These are phyloP conservation scores for Agrochola lota DNA, from an alignment of 2,888 invertebrate species.

Conservation along the genomic window DNA sequence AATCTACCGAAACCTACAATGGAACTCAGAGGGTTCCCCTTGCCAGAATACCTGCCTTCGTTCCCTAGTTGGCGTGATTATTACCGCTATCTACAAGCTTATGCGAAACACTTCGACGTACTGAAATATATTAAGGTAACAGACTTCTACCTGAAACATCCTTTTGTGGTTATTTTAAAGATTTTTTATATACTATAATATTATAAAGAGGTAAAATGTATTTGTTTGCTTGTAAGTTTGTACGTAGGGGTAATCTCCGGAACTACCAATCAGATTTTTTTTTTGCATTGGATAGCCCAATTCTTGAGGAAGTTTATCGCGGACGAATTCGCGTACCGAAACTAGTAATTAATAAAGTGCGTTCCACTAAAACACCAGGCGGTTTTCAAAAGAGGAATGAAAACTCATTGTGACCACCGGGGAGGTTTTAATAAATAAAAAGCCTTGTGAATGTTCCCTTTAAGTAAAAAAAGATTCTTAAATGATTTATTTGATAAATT, in stretches of 20 bases:
- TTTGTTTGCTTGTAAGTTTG: too few species aligned
- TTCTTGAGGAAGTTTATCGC: too few species aligned
- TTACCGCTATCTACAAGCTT: constrained; percentile 81
- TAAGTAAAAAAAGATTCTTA: not conserved
- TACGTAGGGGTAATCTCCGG: too few species aligned
- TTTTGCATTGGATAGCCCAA: too few species aligned
- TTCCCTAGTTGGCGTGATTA: constrained; percentile 80
- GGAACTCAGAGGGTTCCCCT: constrained; percentile 82
- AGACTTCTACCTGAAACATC: not conserved
- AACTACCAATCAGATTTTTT: too few species aligned
- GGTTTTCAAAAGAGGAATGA: too few species aligned
- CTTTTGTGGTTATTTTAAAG: not conserved
- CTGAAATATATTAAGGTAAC: constrained; percentile 82
- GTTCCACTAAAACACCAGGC: not conserved
- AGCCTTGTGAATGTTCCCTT: too few species aligned
- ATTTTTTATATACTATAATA: too few species aligned
- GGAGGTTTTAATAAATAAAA: not conserved
- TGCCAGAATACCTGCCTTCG: constrained; percentile 80
- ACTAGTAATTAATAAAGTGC: not conserved
- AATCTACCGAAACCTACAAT: constrained; percentile 87
- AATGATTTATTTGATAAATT: not conserved
- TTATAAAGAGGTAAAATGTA: too few species aligned
- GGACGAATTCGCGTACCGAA: too few species aligned
- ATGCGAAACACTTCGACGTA: constrained; percentile 80
- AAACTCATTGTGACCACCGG: not conserved